Evolutionary conservation across 1,140 invertebrate genomes (phyloP), one percentile per base, ranked within the genome.

Genomic region (Cydia strobilella): DNA sequence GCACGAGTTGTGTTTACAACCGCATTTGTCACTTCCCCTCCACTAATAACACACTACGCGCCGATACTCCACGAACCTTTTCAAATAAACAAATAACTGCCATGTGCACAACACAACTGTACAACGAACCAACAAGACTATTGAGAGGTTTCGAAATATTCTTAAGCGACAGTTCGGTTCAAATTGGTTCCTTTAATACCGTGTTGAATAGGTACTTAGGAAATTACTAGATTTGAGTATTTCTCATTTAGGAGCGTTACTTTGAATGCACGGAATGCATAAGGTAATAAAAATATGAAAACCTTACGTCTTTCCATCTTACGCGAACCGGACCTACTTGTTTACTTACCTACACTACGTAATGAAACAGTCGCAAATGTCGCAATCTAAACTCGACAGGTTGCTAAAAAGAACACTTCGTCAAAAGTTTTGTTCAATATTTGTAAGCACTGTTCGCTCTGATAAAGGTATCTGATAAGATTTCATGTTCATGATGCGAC

Each of bases 11-110:
- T 84, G 81, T 86, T 85, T 86, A 84, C 87, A 79, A 80, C 82
- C 79, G 83, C 82, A 87, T 91, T 90, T 90, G 89, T 91, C 88
- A 90, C 86, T 86, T 82, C 78, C 82, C 82, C 78, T 75, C 75
- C 65, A 4, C 79, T 87, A 91, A 90, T 90, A 79, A 89, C 79
- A 87, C 65, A 80, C 80, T 83, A 83, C 80, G 72, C 77, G 71
- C 75, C 80, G 74, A 79, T 83, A 82, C 74, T 72, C 27, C 15
- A 48, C 74, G 79, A 83, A 83, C 80, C 81, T 84, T 83, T 88
- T 82, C 76, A 90, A 87, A 89, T 87, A 85, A 86, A 89, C 79
- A 87, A 79, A 82, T 69, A 39, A 69, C 65, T 69, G 31, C 65
- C 65, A 59, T 59, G 54, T 59, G 54, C 10, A 12, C 54, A 18